Evolutionary conservation across 2,797 vertebrate genomes (phyloP).

Genomic region (Brachyrhaphis roseni): DNA sequence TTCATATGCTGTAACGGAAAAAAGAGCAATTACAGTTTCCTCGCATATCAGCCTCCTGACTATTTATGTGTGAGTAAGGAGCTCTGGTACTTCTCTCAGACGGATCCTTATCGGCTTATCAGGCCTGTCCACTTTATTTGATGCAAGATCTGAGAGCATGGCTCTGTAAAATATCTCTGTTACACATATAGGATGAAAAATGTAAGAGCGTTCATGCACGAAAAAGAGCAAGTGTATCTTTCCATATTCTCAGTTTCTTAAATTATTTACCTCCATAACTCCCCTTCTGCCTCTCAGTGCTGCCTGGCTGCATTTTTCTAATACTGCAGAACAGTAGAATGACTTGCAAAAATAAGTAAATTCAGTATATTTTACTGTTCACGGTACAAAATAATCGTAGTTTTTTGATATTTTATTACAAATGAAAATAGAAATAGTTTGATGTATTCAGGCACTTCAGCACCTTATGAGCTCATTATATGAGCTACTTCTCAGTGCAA

Average conservation of each 20-base stretch:
- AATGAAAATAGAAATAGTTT: neutral
- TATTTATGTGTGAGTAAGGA: conserved; percentile 20
- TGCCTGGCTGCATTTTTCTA: conserved; percentile 28
- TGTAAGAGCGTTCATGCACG: conserved; percentile 4
- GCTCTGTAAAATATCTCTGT: conserved; percentile 38
- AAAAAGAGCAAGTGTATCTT: conserved; percentile 14
- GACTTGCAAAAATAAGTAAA: neutral
- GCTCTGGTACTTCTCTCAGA: conserved; percentile 56
- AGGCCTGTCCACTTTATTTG: conserved; percentile 55
- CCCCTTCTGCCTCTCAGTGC: conserved; percentile 9
- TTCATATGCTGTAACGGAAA: conserved; percentile 36
- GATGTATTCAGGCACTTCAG: neutral
- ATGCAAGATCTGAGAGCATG: conserved; percentile 41
- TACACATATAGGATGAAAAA: conserved; percentile 10
- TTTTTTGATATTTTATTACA: neutral
- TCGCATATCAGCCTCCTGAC: neutral
- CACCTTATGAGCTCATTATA: no score
- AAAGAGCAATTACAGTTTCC: conserved; percentile 26
- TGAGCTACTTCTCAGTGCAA: no score
- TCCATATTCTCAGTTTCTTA: conserved; percentile 20
- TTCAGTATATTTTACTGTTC: neutral
- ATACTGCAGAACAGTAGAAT: neutral
- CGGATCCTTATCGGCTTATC: conserved; percentile 61
- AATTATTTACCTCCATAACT: conserved; percentile 38
- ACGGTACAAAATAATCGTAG: neutral